phyloP scores from a whole-genome alignment of 2,888 invertebrate genomes.

The Noctua janthe region DNA sequence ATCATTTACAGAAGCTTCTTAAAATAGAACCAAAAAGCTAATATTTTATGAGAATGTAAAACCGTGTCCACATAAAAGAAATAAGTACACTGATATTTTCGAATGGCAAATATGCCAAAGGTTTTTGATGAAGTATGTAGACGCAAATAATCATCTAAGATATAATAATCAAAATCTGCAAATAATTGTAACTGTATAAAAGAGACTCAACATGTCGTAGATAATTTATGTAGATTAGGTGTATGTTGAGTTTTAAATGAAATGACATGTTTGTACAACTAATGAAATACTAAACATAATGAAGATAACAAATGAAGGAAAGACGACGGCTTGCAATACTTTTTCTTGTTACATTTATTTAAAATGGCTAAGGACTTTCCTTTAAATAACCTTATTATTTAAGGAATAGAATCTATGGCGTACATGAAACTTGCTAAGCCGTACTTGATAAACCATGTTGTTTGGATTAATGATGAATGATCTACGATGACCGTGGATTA shows the following conservation, averaged over 20 bases:
- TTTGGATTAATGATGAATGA: slow-evolving; percentile 84
- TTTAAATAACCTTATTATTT: too few species aligned
- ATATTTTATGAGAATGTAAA: slow-evolving; percentile 17
- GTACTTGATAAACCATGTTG: slow-evolving; percentile 73
- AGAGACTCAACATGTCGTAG: slow-evolving; percentile 71
- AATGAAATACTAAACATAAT: slow-evolving; percentile 59
- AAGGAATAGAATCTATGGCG: slow-evolving; percentile 39
- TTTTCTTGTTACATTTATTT: slow-evolving; percentile 44
- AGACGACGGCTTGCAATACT: slow-evolving; percentile 25
- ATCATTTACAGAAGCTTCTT: slow-evolving; percentile 24
- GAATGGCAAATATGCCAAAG: slow-evolving; percentile 23
- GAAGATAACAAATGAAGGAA: slow-evolving; percentile 58
- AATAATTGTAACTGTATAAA: slow-evolving; percentile 66
- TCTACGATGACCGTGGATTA: slow-evolving; percentile 77
- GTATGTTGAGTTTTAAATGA: slow-evolving; percentile 71
- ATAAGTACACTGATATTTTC: slow-evolving; percentile 12
- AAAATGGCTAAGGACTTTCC: slow-evolving; percentile 40
- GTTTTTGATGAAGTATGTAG: slow-evolving; percentile 24
- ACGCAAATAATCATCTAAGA: slow-evolving; percentile 28
- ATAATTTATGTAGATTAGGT: slow-evolving; percentile 68
- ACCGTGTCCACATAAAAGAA: slow-evolving; percentile 17
- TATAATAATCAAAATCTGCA: slow-evolving; percentile 55
- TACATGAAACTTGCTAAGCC: slow-evolving; percentile 45
- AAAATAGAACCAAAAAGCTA: slow-evolving; percentile 21
- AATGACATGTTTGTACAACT: slow-evolving; percentile 79